Evolutionary conservation across 2,113 vertebrate genomes (phyloP), one percentile per base, ranked within the genome.

Genomic region (Mionectes macconnelli): DNA sequence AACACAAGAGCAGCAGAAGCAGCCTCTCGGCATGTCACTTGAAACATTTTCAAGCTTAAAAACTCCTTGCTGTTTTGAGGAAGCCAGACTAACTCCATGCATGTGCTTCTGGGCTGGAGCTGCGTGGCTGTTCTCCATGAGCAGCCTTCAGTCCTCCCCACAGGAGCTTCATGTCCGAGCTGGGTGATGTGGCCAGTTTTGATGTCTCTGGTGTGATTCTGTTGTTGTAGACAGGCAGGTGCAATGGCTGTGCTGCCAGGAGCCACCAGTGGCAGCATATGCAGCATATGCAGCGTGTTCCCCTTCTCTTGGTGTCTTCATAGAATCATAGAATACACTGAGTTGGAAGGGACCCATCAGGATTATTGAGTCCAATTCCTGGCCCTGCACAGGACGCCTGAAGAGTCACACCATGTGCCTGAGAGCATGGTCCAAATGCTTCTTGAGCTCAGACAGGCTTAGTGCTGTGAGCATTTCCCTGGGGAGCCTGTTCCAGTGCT

Each of bases 251-350:
- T 6, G 13, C 67, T 92, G 72, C 84, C 44, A 35, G 75, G 63
- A 90, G 49, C 75, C 83, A 55, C 72, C 72, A 83, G 57, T n/a
- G 70, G 50, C 90, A 94, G 49, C 74, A 27, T 39, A 53, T 88
- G 92, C 57, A 49, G 13, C 53, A 40, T n/a, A n/a, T n/a, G n/a
- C n/a, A n/a, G n/a, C n/a, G n/a, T 2, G 2, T 76, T 94, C 30
- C n/a, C 24, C 40, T 86, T 86, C 62, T 57, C 63, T 82, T 3
- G 0, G 27, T 37, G 49, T 55, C 69, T 47, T 31, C 2, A 0
- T 33, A 24, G 77, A 60, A 40, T 69, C 40, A 7, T 47, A 42
- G 40, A 35, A 31, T 35, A 23, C 31, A 7, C 25, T 55, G 30
- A 35, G 9, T 62, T 69, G 25, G 47, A 49, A 49, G 55, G 40